Percentiles rank a stretch among this genome's conserved stretches.
Conservation (phyloP, 2,888 invertebrate species). For the Caenorhabditis sp. region DNA sequence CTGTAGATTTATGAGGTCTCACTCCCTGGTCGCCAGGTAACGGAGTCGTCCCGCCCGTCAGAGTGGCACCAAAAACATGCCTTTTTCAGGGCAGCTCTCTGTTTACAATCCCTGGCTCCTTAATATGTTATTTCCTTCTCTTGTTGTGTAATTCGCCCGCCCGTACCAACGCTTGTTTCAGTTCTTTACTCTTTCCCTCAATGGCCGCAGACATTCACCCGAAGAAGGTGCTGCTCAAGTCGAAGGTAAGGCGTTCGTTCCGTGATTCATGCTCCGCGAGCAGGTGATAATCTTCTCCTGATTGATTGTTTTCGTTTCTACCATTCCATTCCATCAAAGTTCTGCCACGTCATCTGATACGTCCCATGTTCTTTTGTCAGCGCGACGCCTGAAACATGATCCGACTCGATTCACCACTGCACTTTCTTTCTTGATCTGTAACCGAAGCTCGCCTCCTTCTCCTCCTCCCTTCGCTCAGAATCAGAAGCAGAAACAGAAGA, state of each 20-base stretch:
- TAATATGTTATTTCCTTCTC: slow-evolving; percentile 51
- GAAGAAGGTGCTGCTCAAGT: slow-evolving; percentile 54
- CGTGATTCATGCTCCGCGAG: neutral
- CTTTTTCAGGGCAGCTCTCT: slow-evolving; percentile 6
- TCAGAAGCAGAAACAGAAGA: neutral
- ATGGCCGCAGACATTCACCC: slow-evolving; percentile 58
- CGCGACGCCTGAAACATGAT: slow-evolving; percentile 39
- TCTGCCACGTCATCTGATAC: slow-evolving; percentile 41
- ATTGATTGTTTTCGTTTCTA: neutral
- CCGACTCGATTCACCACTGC: slow-evolving; percentile 17
- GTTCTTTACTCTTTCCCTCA: neutral
- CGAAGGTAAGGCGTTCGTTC: slow-evolving; percentile 33
- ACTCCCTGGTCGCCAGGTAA: slow-evolving; percentile 20
- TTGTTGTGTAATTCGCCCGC: slow-evolving; percentile 3
- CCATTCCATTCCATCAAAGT: slow-evolving; percentile 13
- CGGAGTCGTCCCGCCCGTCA: neutral
- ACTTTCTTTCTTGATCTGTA: slow-evolving; percentile 54
- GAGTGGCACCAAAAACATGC: slow-evolving; percentile 1
- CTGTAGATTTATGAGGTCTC: slow-evolving; percentile 38
- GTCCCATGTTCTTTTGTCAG: slow-evolving; percentile 35
- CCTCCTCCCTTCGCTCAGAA: slow-evolving; percentile 1
- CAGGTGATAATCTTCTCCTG: slow-evolving; percentile 5
- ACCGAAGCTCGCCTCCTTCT: slow-evolving; percentile 24
- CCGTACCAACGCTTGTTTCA: neutral
- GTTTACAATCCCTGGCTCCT: slow-evolving; percentile 3